A percentile compares a stretch with the other conserved stretches of the same genome.
These are phyloP conservation scores for Caenorhabditis wallacei DNA, from an alignment of 2,888 invertebrate genomes.

Conservation along the genomic window DNA sequence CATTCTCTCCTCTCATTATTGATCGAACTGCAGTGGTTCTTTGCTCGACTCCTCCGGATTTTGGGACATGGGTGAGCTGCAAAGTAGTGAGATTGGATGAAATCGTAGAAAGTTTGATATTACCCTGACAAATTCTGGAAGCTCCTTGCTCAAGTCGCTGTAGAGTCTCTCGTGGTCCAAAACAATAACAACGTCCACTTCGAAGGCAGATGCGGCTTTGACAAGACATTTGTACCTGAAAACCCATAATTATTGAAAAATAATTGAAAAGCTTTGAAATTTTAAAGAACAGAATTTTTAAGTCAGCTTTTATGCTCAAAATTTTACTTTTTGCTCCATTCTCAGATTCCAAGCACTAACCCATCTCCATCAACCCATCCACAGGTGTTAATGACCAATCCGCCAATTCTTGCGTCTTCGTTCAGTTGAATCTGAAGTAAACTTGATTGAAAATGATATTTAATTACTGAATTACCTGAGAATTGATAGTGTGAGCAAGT, in stretches of 20 bases:
- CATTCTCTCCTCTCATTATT: conserved; percentile 63
- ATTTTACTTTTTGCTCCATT: neutral
- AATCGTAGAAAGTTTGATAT: neutral
- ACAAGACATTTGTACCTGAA: conserved; percentile 85
- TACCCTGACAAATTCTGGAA: conserved; percentile 92
- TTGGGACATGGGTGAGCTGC: conserved; percentile 91
- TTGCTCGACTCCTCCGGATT: conserved; percentile 92
- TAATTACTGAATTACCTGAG: conserved; percentile 5
- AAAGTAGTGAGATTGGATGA: neutral
- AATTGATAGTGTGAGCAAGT: conserved; percentile 87
- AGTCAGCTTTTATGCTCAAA: no score
- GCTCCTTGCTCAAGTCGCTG: conserved; percentile 94
- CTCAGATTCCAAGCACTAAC: conserved; percentile 83
- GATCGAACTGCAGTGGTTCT: conserved; percentile 68
- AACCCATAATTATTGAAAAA: conserved; percentile 11
- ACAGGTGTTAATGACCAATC: conserved; percentile 96
- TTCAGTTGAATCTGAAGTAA: conserved; percentile 59
- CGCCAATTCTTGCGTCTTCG: conserved; percentile 85
- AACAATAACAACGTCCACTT: conserved; percentile 95
- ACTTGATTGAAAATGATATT: neutral
- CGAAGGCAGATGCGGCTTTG: conserved; percentile 94
- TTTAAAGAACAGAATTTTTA: no score
- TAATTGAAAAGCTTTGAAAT: no score
- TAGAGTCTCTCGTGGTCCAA: conserved; percentile 96
- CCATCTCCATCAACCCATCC: conserved; percentile 97